phyloP scores from a whole-genome alignment of 1,140 invertebrate genomes.

The Drosophila guanche region DNA sequence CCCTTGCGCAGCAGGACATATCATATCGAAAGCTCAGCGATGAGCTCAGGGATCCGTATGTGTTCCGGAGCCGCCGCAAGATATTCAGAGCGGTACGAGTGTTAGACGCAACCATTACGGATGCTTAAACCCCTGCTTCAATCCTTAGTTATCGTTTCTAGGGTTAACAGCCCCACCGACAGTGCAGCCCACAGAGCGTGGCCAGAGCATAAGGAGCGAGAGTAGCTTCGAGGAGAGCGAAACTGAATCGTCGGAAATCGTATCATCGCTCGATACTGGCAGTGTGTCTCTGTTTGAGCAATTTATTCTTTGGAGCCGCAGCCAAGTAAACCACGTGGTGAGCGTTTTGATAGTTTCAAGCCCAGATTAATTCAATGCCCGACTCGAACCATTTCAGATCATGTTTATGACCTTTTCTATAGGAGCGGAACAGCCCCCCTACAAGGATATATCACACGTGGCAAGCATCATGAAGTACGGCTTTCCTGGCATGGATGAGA shows the following conservation, averaged over 20 bases:
- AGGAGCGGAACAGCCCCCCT: background rate
- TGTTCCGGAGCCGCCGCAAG: constrained; percentile 36
- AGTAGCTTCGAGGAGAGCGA: too few relatives aligned
- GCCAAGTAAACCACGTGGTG: constrained; percentile 16
- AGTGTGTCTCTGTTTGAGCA: constrained; percentile 24
- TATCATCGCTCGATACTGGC: background rate
- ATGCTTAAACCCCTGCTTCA: background rate
- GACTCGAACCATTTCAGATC: constrained; percentile 19
- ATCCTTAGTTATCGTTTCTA: constrained; percentile 13
- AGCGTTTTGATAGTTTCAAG: background rate
- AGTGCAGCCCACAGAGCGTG: too few relatives aligned
- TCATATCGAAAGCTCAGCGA: constrained; percentile 41
- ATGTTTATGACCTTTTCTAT: constrained; percentile 42
- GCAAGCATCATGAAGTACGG: constrained; percentile 95
- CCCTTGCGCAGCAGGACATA: constrained; percentile 54
- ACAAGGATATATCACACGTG: constrained; percentile 66
- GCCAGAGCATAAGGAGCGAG: too few relatives aligned
- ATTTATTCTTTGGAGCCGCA: constrained; percentile 18
- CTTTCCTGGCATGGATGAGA: constrained; percentile 94
- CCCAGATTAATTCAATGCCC: background rate
- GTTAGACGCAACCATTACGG: background rate
- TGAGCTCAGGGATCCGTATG: constrained; percentile 44
- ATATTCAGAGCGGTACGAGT: constrained; percentile 53
- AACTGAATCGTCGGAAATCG: background rate
- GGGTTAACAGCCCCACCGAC: background rate